phyloP scores from a whole-genome alignment of 2,888 invertebrate genomes.

The Chaitophorus viminalis region DNA sequence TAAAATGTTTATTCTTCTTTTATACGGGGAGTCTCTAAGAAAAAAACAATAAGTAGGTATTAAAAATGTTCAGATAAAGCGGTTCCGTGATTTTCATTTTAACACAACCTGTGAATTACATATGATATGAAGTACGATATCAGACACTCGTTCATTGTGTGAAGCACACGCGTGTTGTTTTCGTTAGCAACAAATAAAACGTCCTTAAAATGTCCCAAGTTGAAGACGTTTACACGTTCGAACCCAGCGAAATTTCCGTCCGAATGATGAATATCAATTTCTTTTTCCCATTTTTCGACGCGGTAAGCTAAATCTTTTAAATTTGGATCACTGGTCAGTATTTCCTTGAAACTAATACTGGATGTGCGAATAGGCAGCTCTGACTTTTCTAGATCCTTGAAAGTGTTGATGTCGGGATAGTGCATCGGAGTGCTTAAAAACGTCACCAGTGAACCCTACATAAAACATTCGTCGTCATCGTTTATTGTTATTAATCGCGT shows the following conservation, averaged over 20 bases:
- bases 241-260: slow-evolving; percentile 62
- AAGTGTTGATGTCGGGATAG: slow-evolving; percentile 69
- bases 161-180: slow-evolving; percentile 67
- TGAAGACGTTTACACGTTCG: slow-evolving; percentile 63
- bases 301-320: slow-evolving; percentile 46
- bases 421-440: slow-evolving; percentile 68
- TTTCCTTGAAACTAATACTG: slow-evolving; percentile 66
- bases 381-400: slow-evolving; percentile 68
- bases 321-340: slow-evolving; percentile 66
- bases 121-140: slow-evolving; percentile 68
- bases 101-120: slow-evolving; percentile 67
- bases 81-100: not conserved
- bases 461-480: slow-evolving; percentile 62
- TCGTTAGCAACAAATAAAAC: slow-evolving; percentile 63
- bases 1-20: slow-evolving; percentile 67
- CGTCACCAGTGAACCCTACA: slow-evolving; percentile 68
- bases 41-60: not conserved
- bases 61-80: not conserved
- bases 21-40: slow-evolving; percentile 67
- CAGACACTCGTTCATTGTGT: slow-evolving; percentile 69
- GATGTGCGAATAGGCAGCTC: slow-evolving; percentile 67
- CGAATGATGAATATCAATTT: slow-evolving; percentile 52
- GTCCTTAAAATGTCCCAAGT: slow-evolving; percentile 63
- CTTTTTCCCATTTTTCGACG: slow-evolving; percentile 50
- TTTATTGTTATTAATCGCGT: not conserved